Evolutionary conservation across 2,888 invertebrate genomes (phyloP).

Genomic region (Synanthedon formicaeformis): DNA sequence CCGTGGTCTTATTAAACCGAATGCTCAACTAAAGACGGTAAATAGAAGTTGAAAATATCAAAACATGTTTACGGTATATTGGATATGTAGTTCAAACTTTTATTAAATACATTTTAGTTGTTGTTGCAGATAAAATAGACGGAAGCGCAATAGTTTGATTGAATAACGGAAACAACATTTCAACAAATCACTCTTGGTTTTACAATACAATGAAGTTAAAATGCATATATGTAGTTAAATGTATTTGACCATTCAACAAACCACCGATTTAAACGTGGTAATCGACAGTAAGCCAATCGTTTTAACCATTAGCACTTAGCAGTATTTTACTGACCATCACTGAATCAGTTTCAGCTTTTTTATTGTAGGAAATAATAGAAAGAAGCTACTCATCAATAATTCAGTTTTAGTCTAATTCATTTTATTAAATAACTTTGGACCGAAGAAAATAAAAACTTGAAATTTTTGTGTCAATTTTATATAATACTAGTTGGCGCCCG

Average conservation of each 20-base stretch:
- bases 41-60: background rate
- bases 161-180: background rate
- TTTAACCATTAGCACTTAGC: background rate
- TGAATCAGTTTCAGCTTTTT: background rate
- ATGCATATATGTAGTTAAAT: background rate
- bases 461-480: too few relatives aligned
- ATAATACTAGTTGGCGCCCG: too few relatives aligned
- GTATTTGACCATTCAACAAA: background rate
- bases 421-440: too few relatives aligned
- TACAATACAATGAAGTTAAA: background rate
- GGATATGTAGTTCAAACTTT: background rate
- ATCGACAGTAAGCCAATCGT: background rate
- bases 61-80: background rate
- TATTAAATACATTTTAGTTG: background rate
- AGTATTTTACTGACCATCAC: background rate
- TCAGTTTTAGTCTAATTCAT: too few relatives aligned
- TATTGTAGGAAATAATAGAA: background rate
- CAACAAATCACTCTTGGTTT: background rate
- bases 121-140: background rate
- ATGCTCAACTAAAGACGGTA: background rate
- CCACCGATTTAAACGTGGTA: background rate
- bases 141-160: background rate
- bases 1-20: too few relatives aligned
- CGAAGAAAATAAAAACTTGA: too few relatives aligned
- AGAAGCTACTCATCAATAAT: background rate